phyloP scores from a whole-genome alignment of 2,113 vertebrate species.

The Elachura formosa region DNA sequence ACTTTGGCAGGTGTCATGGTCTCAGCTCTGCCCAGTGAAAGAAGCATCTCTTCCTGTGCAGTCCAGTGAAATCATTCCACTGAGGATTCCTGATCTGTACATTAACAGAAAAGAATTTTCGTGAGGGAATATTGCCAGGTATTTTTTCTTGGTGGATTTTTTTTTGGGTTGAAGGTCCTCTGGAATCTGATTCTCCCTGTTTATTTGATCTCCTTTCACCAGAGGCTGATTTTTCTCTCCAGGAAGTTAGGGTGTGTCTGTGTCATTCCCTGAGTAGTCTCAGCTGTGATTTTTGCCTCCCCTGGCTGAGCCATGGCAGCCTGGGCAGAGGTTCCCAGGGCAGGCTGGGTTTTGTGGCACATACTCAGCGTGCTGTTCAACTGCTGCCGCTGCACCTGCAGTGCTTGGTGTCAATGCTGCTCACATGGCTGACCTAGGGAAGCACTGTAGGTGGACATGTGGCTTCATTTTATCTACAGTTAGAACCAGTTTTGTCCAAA shows the following conservation, averaged over 20 bases:
- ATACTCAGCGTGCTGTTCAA: not conserved
- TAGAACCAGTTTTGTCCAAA: not conserved
- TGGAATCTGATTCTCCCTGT: not conserved
- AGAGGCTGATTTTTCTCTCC: not conserved
- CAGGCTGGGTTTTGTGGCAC: not conserved
- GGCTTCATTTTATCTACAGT: not conserved
- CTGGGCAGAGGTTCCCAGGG: not conserved
- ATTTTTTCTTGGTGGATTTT: not conserved
- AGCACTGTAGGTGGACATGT: fast-evolving
- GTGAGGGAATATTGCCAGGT: not conserved
- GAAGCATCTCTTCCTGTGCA: not conserved
- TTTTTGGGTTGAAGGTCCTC: not conserved
- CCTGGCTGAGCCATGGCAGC: not conserved
- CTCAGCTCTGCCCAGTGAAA: not conserved
- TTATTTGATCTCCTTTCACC: not conserved
- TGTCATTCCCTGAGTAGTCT: not conserved
- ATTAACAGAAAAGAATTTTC: not conserved
- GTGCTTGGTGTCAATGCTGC: not conserved
- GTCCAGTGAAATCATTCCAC: not conserved
- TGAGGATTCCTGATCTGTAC: not conserved
- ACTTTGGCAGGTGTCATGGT: not conserved
- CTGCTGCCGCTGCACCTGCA: not conserved
- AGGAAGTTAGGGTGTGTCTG: not conserved
- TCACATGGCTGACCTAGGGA: not conserved
- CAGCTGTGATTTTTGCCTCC: not conserved